phyloP scores from a whole-genome alignment of 2,113 vertebrate genomes.

The Ictalurus punctatus region DNA sequence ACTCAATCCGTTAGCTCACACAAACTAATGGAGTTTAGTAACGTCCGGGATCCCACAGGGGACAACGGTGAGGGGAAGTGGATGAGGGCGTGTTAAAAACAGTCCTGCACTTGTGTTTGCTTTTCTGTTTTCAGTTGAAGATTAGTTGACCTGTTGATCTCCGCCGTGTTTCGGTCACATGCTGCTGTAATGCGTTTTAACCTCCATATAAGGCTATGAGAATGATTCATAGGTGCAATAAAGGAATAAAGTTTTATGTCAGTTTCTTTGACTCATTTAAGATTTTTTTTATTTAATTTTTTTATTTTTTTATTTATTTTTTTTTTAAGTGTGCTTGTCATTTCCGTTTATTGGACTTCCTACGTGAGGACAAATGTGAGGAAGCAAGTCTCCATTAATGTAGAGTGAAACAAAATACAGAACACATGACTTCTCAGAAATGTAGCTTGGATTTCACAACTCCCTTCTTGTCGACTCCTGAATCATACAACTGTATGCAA shows the following conservation, averaged over 20 bases:
- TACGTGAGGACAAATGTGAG: background rate
- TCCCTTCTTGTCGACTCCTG: background rate
- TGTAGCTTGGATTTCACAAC: background rate
- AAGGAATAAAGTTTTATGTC: background rate
- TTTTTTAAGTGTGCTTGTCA: no score
- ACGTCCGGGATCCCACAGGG: background rate
- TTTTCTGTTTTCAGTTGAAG: background rate
- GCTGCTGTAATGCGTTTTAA: background rate
- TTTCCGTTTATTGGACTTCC: constrained; percentile 5
- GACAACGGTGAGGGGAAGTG: background rate
- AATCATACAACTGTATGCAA: no score
- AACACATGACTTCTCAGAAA: background rate
- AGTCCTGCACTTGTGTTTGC: background rate
- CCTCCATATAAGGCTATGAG: background rate
- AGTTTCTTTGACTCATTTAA: background rate
- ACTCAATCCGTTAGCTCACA: constrained; percentile 10
- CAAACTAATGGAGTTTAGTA: constrained; percentile 2
- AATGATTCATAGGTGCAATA: background rate
- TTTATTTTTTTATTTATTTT: no score
- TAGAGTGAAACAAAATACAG: background rate
- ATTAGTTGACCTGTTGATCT: background rate
- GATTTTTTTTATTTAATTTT: no score
- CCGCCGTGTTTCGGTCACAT: background rate
- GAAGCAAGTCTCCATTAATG: no score
- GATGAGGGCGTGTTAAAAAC: background rate